These are phyloP conservation scores for Polymixis flavicincta DNA, from an alignment of 2,888 invertebrate species.

Conservation along the genomic window DNA sequence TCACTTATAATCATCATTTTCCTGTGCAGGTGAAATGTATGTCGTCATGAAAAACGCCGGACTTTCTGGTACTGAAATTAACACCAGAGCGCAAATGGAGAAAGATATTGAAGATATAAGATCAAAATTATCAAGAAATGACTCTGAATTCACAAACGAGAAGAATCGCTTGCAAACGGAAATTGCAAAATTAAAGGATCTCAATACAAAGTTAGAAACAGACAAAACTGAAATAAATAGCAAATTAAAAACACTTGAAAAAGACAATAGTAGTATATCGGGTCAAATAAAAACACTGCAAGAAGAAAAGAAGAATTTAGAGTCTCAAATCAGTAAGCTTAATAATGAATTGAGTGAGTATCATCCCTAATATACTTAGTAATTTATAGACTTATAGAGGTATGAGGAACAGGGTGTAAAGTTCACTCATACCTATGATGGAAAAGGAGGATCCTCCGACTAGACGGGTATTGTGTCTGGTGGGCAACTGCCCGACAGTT, in stretches of 20 bases:
- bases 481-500: too few species aligned
- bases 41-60: slow-evolving; percentile 92
- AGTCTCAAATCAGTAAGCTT: slow-evolving; percentile 90
- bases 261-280: slow-evolving; percentile 81
- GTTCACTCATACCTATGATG: too few species aligned
- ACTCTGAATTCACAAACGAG: slow-evolving; percentile 89
- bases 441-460: too few species aligned
- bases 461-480: too few species aligned
- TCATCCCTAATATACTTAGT: neutral
- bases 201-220: slow-evolving; percentile 85
- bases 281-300: slow-evolving; percentile 90
- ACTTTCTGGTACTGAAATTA: slow-evolving; percentile 87
- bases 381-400: too few species aligned
- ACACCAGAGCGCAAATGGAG: slow-evolving; percentile 84
- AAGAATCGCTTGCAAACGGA: slow-evolving; percentile 88
- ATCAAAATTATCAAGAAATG: slow-evolving; percentile 86
- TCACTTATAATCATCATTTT: neutral
- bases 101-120: slow-evolving; percentile 90
- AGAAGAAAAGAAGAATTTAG: slow-evolving; percentile 92
- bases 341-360: slow-evolving; percentile 91
- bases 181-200: slow-evolving; percentile 88
- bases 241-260: slow-evolving; percentile 81
- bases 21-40: slow-evolving; percentile 90
- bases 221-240: slow-evolving; percentile 83
- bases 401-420: too few species aligned